These are phyloP conservation scores for Aphidius ervi DNA, from an alignment of 1,140 invertebrate genomes.

Conservation along the genomic window DNA sequence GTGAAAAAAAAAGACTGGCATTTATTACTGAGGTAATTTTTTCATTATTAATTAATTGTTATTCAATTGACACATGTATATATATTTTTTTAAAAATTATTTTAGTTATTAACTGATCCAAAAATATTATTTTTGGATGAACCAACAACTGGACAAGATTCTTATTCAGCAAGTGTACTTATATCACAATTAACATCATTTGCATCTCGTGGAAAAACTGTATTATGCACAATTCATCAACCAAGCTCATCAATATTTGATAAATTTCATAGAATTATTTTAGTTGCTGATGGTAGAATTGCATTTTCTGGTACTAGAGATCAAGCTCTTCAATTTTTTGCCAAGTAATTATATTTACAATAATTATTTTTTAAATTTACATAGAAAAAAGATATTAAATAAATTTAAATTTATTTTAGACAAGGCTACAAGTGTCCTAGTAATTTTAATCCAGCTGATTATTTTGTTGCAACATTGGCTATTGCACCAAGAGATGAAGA, in stretches of 20 bases:
- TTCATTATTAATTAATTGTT: background rate
- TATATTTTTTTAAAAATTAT: slow-evolving; percentile 20
- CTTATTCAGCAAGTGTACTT: slow-evolving; percentile 85
- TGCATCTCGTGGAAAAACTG: slow-evolving; percentile 70
- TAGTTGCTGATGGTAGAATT: slow-evolving; percentile 84
- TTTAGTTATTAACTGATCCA: slow-evolving; percentile 84
- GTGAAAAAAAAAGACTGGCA: slow-evolving; percentile 87
- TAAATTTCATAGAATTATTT: slow-evolving; percentile 80
- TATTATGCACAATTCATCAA: slow-evolving; percentile 95
- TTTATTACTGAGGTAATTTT: slow-evolving; percentile 82
- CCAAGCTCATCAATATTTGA: slow-evolving; percentile 90
- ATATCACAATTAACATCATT: slow-evolving; percentile 69
- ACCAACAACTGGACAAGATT: slow-evolving; percentile 90
- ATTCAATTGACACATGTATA: background rate
- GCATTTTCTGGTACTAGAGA: slow-evolving; percentile 78
- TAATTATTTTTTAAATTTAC: background rate
- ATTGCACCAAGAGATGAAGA: slow-evolving; percentile 72
- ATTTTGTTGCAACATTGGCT: slow-evolving; percentile 81
- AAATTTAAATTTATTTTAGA: slow-evolving; percentile 43
- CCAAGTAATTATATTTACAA: slow-evolving; percentile 51
- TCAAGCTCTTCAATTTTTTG: slow-evolving; percentile 76
- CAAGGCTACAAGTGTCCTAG: slow-evolving; percentile 72
- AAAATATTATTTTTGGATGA: slow-evolving; percentile 93
- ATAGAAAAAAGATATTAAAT: background rate
- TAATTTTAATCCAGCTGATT: slow-evolving; percentile 91